These are phyloP conservation scores for Bos taurus DNA, from an alignment of 2,113 vertebrate species.

Conservation along the genomic window ARS-UCD2.0 NC_037333.1:23770501-23771000, in stretches of 20 bases:
- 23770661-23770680: not conserved
- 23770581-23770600: not conserved
- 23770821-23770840: not conserved
- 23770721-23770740: not conserved
- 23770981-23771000: not conserved
- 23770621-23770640: not conserved
- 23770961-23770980: not conserved
- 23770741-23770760: not conserved
- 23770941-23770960: not conserved
- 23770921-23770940: not conserved
- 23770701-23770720: not conserved
- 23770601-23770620: not conserved
- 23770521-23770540: no score
- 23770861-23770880: not conserved
- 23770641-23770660: not conserved
- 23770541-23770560: not conserved
- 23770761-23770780: not conserved
- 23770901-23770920: not conserved
- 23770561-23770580: not conserved
- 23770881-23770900: not conserved
- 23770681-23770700: not conserved
- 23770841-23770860: not conserved
- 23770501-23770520: not conserved
- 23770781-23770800: not conserved
- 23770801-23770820: not conserved